Base-by-base conservation (phyloP, 2,888 invertebrate species). In the Metallyticus violacea region DNA sequence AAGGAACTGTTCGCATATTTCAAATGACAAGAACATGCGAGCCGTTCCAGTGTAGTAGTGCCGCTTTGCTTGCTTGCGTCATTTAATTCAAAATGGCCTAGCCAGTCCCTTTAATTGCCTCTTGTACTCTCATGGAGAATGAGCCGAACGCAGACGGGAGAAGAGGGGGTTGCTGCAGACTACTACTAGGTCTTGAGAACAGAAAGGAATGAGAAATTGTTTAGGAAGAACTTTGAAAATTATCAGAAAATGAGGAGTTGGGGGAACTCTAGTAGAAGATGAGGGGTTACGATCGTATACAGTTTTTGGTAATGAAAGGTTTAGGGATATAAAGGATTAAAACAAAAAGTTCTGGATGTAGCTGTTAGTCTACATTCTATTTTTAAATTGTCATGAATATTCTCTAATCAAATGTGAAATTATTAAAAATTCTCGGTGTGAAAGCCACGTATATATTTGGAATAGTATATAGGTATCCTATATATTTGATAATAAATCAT, bases 11-110 rank as follows among this genome's bases (percentile, higher is more conserved):
- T 80, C 81, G 78, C 81, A 86, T 86, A 86, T 86, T 86, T 86
- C 86, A 86, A 86, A 86, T 78, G 86, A 86, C 86, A 86, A 25
- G 80, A 86, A 81, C 86, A 86, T 86, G 86, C 86, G n/a, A 81
- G 29, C 79, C 25, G 26, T 40, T n/a, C n/a, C n/a, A n/a, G n/a
- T n/a, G n/a, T n/a, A n/a, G n/a, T n/a, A 28, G 78, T 77, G 86
- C 40, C 29, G 77, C n/a, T 26, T 77, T 27, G 79, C 79, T 79
- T 26, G 77, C 77, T 83, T 84, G 86, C 87, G 79, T 85, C 86
- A 87, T 87, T 86, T 86, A 87, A 86, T 86, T 86, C 85, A 40
- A 86, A 87, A 86, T 87, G 87, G 86, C 86, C 86, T 81, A 62
- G 78, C 81, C 86, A 85, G 85, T 86, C 87, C 83, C 78, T 87